Base-by-base conservation (phyloP, 2,113 vertebrate species). In the Numenius arquata region DNA sequence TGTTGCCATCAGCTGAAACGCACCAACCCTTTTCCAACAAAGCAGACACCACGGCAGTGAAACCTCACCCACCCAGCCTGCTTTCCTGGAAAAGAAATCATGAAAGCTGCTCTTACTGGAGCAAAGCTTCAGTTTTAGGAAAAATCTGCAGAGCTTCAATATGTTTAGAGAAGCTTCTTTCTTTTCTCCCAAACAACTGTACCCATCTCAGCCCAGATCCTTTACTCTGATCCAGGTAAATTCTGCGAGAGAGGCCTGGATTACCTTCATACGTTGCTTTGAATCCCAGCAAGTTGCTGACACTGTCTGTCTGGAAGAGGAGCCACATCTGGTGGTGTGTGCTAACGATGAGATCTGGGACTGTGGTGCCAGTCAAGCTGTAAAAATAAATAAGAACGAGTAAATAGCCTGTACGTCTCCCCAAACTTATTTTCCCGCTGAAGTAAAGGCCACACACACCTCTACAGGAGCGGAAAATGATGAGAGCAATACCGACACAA, bases 321-420 rank as follows among this genome's bases (percentile, higher is more conserved):
- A 99, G 99, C 99, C 99, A 99, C 99, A 99, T 99, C 98, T 99
- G 99, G 95, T 99, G 99, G 95, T 99, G 99, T 61, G 99, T 99
- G 98, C 99, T 99, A 78, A 99, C 99, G 45, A 99, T 99, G 26
- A 99, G 99, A 93, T 99, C 99, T 18, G 99, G 99, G 85, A 99
- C 99, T 0, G 98, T 98, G 5, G 98, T 99, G 36, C 99, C 99
- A 61, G 99, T 99, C 76, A 99, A 98, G 93, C 99, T 99, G 95
- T 47, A 58, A 56, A 95, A 80, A 73, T 15, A 76, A n/a, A 36
- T 2, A 85, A n/a, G 67, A 43, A 27, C 12, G 7, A n/a, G 58
- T 96, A 3, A 95, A 13, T 17, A 12, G n/a, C 43, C 47, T 21
- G 19, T 6, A 9, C 0, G 12, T 6, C 20, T 45, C 32, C 63